These are phyloP conservation scores for Litocranius walleri DNA, from an alignment of 2,113 vertebrate species.

Conservation along the genomic window DNA sequence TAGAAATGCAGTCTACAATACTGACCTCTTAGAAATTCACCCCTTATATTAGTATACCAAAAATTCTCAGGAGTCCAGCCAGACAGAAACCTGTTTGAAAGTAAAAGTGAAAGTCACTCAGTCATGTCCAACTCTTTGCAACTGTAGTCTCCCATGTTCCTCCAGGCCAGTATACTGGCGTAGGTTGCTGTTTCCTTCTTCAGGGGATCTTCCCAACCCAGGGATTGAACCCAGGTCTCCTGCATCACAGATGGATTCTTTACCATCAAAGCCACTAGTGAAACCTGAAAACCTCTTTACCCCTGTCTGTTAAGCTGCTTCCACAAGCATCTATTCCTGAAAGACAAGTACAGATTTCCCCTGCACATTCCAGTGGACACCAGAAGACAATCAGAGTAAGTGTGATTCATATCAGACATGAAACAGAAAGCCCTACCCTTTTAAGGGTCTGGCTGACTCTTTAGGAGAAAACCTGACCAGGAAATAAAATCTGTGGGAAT, in stretches of 20 bases:
- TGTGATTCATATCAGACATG: neutral
- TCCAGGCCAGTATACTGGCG: neutral
- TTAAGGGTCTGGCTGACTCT: neutral
- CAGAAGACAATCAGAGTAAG: neutral
- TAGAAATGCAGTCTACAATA: neutral
- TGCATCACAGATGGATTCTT: neutral
- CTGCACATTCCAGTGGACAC: neutral
- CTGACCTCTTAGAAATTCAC: neutral
- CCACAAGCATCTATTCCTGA: neutral
- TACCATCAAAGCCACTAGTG: neutral
- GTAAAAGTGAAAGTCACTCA: neutral
- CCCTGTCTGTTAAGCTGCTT: neutral
- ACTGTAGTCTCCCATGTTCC: neutral
- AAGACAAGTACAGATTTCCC: neutral
- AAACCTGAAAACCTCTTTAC: neutral
- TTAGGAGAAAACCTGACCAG: conserved; percentile 9
- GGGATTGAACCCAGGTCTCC: neutral
- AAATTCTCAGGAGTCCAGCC: neutral
- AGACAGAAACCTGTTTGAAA: neutral
- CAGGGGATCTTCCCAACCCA: neutral
- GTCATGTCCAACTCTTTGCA: neutral
- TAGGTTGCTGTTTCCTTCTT: neutral
- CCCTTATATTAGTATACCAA: neutral
- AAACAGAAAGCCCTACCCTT: conserved; percentile 9
- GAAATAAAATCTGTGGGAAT: conserved; percentile 33